phyloP scores from a whole-genome alignment of 2,888 invertebrate species.

The Phengaris alcon region DNA sequence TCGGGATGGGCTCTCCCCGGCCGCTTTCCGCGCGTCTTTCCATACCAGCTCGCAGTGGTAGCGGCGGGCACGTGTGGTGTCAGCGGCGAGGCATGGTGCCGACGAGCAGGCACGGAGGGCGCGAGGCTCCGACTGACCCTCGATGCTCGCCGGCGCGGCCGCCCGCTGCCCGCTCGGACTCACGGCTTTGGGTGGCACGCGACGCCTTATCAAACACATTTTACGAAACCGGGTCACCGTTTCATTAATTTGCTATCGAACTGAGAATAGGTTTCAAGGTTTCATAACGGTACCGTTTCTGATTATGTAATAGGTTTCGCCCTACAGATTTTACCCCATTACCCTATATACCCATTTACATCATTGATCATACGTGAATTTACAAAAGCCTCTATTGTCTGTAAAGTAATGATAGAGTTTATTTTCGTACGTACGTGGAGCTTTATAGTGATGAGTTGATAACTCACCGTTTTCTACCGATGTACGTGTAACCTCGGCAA shows the following conservation, averaged over 20 bases:
- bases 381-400: background rate
- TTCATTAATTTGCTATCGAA: constrained; percentile 43
- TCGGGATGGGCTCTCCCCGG: constrained; percentile 70
- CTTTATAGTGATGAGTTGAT: background rate
- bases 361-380: background rate
- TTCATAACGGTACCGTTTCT: constrained; percentile 23
- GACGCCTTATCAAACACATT: constrained; percentile 58
- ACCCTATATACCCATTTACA: constrained; percentile 13
- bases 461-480: no score
- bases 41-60: constrained; percentile 56
- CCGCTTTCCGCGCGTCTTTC: constrained; percentile 66
- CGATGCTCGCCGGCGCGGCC: constrained; percentile 41
- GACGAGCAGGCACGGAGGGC: constrained; percentile 73
- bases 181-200: constrained; percentile 57
- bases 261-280: constrained; percentile 28
- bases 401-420: background rate
- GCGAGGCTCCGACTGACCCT: constrained; percentile 69
- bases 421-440: background rate
- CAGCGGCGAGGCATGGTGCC: constrained; percentile 41
- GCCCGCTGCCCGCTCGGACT: constrained; percentile 63
- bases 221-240: constrained; percentile 68
- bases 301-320: constrained; percentile 23
- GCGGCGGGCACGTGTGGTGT: constrained; percentile 66
- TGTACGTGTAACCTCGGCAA: no score
- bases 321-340: background rate